Evolutionary conservation across 2,888 invertebrate species (phyloP).

Genomic region (Hartigia nigra): DNA sequence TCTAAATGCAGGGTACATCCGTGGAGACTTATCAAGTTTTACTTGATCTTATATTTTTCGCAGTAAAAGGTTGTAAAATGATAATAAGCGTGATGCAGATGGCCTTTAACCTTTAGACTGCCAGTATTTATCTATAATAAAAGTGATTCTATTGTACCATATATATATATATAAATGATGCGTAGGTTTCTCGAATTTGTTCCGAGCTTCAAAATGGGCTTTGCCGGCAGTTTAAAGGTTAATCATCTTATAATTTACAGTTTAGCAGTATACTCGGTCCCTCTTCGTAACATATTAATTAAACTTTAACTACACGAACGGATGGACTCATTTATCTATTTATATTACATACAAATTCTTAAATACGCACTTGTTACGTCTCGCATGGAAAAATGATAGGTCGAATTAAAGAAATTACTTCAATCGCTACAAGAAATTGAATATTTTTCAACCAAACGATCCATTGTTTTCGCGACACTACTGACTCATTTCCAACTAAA

Average conservation of each 20-base stretch:
- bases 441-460: background rate
- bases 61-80: background rate
- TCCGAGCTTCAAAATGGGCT: no score
- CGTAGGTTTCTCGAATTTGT: no score
- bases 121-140: no score
- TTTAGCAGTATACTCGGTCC: background rate
- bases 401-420: background rate
- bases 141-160: no score
- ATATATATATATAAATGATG: no score
- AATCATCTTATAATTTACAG: background rate
- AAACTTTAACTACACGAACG: background rate
- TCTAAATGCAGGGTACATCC: background rate
- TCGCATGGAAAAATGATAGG: background rate
- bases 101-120: no score
- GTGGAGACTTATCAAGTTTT: background rate
- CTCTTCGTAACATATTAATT: background rate
- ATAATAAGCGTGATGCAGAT: background rate
- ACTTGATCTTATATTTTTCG: background rate
- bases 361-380: background rate
- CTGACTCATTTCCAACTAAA: background rate
- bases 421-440: background rate
- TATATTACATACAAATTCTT: background rate
- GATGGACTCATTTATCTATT: background rate
- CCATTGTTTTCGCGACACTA: background rate
- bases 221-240: no score